Conservation (phyloP, 2,113 vertebrate genomes). For the Erythrolamprus reginae region DNA sequence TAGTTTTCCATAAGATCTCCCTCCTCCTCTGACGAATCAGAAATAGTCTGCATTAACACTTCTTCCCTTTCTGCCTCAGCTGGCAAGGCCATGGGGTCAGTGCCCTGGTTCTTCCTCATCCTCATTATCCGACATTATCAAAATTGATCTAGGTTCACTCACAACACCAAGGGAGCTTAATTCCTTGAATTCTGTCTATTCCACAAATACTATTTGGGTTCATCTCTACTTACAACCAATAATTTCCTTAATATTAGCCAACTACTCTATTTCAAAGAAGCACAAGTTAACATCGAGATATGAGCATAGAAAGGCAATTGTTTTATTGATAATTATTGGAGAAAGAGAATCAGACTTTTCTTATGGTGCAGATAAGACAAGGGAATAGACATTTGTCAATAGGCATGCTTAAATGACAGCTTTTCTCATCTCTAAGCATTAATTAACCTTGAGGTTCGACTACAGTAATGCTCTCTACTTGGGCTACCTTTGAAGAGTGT, state of each 20-base stretch:
- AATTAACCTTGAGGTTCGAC: no score
- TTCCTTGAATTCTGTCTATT: background rate
- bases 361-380: background rate
- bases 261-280: background rate
- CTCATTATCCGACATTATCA: no score
- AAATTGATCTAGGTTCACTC: no score
- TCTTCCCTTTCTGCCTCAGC: no score
- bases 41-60: no score
- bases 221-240: background rate
- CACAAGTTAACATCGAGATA: background rate
- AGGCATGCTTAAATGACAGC: background rate
- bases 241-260: background rate
- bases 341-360: background rate
- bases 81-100: no score
- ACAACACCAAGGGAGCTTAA: no score
- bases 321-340: background rate
- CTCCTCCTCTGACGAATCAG: no score
- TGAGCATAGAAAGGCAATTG: background rate
- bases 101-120: no score
- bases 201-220: background rate
- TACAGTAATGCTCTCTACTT: no score
- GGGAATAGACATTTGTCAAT: background rate
- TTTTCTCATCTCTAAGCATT: background rate
- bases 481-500: no score
- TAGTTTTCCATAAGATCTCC: no score